A percentile compares a stretch with the other conserved stretches of the same genome.
Conservation (phyloP, 2,888 invertebrate species). For the Cephus pygmeus region DNA sequence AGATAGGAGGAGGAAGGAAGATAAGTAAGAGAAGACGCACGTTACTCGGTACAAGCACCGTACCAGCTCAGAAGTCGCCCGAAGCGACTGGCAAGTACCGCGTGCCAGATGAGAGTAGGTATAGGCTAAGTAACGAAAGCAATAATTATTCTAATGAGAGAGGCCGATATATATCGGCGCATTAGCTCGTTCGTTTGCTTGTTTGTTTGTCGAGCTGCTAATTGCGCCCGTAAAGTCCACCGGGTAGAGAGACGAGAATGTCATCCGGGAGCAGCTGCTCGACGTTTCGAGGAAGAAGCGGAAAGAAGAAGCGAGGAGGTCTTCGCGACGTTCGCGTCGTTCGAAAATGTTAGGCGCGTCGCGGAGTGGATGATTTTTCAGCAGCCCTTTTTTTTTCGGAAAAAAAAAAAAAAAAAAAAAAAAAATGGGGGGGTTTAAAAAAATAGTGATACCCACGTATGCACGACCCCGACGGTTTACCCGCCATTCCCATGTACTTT, state of each 20-base stretch:
- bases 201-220: slow-evolving; percentile 45
- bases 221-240: slow-evolving; percentile 30
- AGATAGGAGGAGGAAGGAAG: not conserved
- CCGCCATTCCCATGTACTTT: too few species aligned
- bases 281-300: not conserved
- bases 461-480: too few species aligned
- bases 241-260: not conserved
- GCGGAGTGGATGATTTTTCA: slow-evolving; percentile 5
- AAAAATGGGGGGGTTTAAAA: too few species aligned
- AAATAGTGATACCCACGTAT: not conserved
- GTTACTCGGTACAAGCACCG: slow-evolving; percentile 5
- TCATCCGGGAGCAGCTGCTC: slow-evolving; percentile 8
- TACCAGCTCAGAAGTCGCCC: slow-evolving; percentile 27
- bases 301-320: too few species aligned
- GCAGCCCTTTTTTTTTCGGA: not conserved
- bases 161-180: slow-evolving; percentile 41
- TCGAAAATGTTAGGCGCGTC: not conserved
- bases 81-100: slow-evolving; percentile 27
- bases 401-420: not conserved
- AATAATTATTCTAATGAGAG: slow-evolving; percentile 49
- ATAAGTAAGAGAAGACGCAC: slow-evolving; percentile 17
- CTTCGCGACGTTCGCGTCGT: too few species aligned
- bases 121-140: slow-evolving; percentile 26
- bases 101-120: not conserved
- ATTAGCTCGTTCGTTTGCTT: slow-evolving; percentile 39